Evolutionary conservation across 2,113 vertebrate species (phyloP).

Genomic region (Lepisosteus osseus): DNA sequence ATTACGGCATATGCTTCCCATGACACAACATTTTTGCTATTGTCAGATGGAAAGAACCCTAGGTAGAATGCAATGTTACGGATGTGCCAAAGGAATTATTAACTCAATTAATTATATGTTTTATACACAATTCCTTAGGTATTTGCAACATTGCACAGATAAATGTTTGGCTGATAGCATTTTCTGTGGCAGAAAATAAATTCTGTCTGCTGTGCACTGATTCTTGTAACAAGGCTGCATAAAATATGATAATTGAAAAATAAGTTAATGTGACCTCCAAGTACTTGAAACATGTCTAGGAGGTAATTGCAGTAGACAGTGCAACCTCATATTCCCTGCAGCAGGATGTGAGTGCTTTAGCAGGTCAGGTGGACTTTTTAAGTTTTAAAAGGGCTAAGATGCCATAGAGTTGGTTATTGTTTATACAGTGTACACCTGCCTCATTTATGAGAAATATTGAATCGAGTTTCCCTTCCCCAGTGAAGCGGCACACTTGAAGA

Average conservation of each 20-base stretch:
- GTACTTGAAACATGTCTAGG: background rate
- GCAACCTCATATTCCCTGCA: background rate
- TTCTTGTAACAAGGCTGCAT: background rate
- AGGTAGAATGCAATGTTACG: background rate
- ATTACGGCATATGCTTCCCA: background rate
- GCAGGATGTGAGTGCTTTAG: background rate
- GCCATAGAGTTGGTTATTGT: background rate
- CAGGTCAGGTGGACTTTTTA: background rate
- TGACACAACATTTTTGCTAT: background rate
- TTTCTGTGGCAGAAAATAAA: background rate
- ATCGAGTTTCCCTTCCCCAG: background rate
- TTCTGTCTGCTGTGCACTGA: background rate
- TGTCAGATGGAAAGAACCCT: conserved; percentile 1
- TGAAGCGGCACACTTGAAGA: background rate
- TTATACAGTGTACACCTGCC: background rate
- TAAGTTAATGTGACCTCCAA: background rate
- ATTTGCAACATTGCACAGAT: background rate
- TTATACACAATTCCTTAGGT: background rate
- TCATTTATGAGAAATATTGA: background rate
- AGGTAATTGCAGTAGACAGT: background rate
- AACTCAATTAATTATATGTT: conserved; percentile 4
- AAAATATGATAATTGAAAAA: conserved; percentile 1
- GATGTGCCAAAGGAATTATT: conserved; percentile 11
- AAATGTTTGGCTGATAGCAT: background rate
- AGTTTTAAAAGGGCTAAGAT: background rate